Evolutionary conservation across 2,888 invertebrate species (phyloP).

Genomic region (Tetragonisca angustula): DNA sequence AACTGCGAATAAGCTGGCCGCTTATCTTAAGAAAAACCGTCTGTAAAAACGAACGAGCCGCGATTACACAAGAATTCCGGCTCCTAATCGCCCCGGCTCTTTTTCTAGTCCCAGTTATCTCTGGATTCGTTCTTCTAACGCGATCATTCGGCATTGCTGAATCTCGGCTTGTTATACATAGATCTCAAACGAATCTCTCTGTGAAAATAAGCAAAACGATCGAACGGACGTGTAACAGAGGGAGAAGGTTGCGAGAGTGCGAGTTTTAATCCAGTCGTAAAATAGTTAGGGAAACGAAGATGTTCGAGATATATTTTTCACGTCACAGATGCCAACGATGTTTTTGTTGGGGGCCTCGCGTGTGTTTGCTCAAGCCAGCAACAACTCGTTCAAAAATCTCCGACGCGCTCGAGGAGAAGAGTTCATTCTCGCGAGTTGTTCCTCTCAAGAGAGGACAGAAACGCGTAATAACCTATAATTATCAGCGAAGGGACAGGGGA

Average conservation of each 20-base stretch:
- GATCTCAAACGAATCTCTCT: not conserved
- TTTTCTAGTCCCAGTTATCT: conserved; percentile 29
- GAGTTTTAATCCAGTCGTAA: conserved; percentile 25
- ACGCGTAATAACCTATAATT: conserved; percentile 72
- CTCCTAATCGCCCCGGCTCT: conserved; percentile 15
- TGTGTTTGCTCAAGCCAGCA: conserved; percentile 64
- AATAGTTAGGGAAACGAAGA: not conserved
- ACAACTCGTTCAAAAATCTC: conserved; percentile 58
- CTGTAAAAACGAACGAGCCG: not conserved
- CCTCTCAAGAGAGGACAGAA: conserved; percentile 43
- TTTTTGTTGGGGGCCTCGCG: conserved; percentile 50
- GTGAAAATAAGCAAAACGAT: conserved; percentile 24
- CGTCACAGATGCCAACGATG: conserved; percentile 34
- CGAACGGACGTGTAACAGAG: too few species aligned
- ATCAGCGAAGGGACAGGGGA: conserved; percentile 47
- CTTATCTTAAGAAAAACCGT: conserved; percentile 33
- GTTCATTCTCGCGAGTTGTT: conserved; percentile 57
- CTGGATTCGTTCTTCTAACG: conserved; percentile 7
- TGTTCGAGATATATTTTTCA: conserved; percentile 35
- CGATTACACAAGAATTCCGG: conserved; percentile 33
- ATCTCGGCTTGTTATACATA: not conserved
- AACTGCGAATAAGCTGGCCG: conserved; percentile 5
- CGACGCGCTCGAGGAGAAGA: conserved; percentile 48
- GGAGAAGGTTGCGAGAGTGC: not conserved
- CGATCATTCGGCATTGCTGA: conserved; percentile 8